Conservation (phyloP, 2,113 vertebrate species). For the Sitta europaea region DNA sequence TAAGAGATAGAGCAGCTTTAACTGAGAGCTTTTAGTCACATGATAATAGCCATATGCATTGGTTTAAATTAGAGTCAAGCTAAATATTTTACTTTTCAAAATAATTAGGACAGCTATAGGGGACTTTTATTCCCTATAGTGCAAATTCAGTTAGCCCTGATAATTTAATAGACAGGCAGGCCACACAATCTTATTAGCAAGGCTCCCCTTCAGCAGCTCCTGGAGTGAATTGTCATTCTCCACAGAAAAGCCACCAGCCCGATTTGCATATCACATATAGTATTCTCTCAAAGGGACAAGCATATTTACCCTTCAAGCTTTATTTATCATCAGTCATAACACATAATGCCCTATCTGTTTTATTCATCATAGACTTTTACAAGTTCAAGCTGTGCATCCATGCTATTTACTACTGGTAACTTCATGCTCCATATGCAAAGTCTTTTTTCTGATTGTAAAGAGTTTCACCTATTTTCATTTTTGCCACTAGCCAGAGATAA, state of each 20-base stretch:
- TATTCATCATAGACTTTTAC: conserved; percentile 16
- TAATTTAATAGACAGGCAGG: conserved; percentile 13
- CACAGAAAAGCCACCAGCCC: not conserved
- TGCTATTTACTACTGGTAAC: not conserved
- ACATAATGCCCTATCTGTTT: not conserved
- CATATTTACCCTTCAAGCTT: conserved; percentile 1
- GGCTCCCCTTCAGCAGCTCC: not conserved
- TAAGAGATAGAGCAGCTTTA: not conserved
- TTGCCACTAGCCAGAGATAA: not conserved
- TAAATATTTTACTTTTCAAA: conserved; percentile 6
- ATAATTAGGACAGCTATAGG: not conserved
- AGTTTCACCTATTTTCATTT: not conserved
- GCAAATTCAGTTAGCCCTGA: conserved; percentile 7
- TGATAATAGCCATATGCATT: not conserved
- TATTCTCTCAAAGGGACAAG: not conserved
- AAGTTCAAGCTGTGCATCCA: not conserved
- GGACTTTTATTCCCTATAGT: not conserved
- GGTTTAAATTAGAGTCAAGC: not conserved
- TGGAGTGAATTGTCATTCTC: not conserved
- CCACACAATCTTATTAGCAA: not conserved
- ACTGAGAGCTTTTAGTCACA: not conserved
- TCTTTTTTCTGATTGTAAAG: not conserved
- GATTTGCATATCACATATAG: not conserved
- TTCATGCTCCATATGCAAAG: not conserved
- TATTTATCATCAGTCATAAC: conserved; percentile 20